These are phyloP conservation scores for Pachypeltis micranthus DNA, from an alignment of 1,140 invertebrate species.

Conservation along the genomic window DNA sequence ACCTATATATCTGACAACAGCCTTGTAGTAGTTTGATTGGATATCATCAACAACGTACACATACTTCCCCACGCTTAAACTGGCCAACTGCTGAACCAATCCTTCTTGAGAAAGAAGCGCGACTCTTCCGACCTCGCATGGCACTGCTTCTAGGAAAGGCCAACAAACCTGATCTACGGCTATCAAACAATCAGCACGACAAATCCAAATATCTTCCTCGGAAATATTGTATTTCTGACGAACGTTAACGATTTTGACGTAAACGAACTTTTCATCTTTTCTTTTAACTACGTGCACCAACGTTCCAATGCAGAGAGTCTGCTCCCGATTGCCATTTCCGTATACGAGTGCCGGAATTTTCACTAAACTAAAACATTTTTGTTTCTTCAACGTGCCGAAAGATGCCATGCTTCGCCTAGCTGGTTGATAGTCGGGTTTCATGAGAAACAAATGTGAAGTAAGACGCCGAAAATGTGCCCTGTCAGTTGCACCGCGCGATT, in stretches of 20 bases:
- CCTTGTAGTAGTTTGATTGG: conserved; percentile 12
- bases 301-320: conserved; percentile 19
- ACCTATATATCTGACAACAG: conserved; percentile 27
- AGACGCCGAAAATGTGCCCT: too few species aligned
- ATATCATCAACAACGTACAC: conserved; percentile 17
- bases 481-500: too few species aligned
- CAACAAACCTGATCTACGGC: conserved; percentile 23
- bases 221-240: conserved; percentile 16
- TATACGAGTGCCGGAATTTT: background rate
- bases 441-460: too few species aligned
- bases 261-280: conserved; percentile 17
- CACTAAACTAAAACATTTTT: background rate
- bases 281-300: conserved; percentile 22
- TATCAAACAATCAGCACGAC: conserved; percentile 18
- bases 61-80: conserved; percentile 19
- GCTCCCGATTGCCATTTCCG: background rate
- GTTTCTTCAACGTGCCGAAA: background rate
- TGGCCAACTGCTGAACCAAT: conserved; percentile 18
- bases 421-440: too few species aligned
- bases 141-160: conserved; percentile 21
- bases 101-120: conserved; percentile 19
- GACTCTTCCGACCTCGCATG: conserved; percentile 22
- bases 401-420: too few species aligned
- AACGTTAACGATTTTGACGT: conserved; percentile 21
- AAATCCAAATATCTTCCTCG: conserved; percentile 25